A percentile compares a stretch with the other conserved stretches of the same genome.
Conservation (phyloP, 2,888 invertebrate species). For the Mayetiola destructor region DNA sequence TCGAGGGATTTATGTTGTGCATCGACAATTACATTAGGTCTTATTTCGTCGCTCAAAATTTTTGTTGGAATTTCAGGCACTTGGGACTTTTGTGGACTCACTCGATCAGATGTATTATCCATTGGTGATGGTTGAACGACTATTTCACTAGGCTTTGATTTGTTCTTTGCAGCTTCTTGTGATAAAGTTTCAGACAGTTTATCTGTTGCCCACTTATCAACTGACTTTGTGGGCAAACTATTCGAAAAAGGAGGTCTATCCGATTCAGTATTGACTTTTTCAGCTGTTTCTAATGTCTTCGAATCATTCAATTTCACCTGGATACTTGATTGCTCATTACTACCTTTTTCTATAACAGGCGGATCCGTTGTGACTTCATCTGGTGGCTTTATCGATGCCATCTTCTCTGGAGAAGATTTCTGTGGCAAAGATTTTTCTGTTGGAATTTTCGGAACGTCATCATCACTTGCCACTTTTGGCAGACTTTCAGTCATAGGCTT, state of each 20-base stretch:
- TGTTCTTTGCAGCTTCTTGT: neutral
- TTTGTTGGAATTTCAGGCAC: neutral
- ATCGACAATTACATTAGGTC: conserved; percentile 22
- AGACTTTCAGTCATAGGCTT: too few species aligned
- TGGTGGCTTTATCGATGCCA: too few species aligned
- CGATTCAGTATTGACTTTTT: neutral
- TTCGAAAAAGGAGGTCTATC: neutral
- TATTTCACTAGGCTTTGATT: neutral
- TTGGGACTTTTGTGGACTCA: neutral
- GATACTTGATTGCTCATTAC: too few species aligned
- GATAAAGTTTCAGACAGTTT: neutral
- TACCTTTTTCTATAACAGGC: too few species aligned
- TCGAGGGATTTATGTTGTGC: conserved; percentile 16
- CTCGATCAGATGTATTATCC: neutral
- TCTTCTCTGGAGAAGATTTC: too few species aligned
- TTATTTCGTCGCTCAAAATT: neutral
- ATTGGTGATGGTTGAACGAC: neutral
- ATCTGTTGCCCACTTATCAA: neutral
- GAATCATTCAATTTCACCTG: too few species aligned
- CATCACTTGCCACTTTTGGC: too few species aligned
- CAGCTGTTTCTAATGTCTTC: neutral
- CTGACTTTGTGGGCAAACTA: neutral
- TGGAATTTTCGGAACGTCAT: too few species aligned
- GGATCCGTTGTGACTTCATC: too few species aligned
- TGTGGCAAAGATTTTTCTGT: too few species aligned